Evolutionary conservation across 1,140 invertebrate species (phyloP), one percentile per base, ranked within the genome.

Genomic region (Kradibia gibbosae): DNA sequence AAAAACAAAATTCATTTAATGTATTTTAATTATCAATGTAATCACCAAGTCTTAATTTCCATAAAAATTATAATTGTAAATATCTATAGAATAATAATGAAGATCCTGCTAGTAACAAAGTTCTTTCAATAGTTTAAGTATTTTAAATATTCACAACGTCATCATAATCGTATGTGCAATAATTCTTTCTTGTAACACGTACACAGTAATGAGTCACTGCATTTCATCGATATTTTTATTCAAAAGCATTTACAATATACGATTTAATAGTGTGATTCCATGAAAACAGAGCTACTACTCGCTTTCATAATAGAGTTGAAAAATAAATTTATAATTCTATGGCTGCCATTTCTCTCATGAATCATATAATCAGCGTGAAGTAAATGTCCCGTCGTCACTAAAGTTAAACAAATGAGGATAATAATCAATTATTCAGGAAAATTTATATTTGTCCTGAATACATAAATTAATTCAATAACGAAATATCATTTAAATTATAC

Each of bases 291-390:
- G 39, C 0, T 39, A n/a, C 17, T n/a, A 36, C 11, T n/a, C 20
- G 34, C 20, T 67, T 67, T 67, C n/a, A n/a, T n/a, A 67, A 67
- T 39, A 36, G 17, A 39, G 4, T 67, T 15, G 20, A 67, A 39
- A 67, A 67, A 39, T 67, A 3, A 39, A 39, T 67, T n/a, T 10
- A 22, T 39, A 67, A 67, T 67, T 62, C 34, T 67, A 39, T n/a
- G 34, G 20, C 36, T 39, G 34, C 1, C 31, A 67, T n/a, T 67
- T 39, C 13, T 36, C 34, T 34, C 7, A 67, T 67, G 39, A 67
- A 67, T 67, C 34, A 39, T 39, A 39, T n/a, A 65, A 65, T 39
- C 62, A 67, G 5, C 60, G 20, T 36, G n/a, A 15, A 67, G 36
- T 67, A 67, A 67, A 39, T 15, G 20, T 8, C 34, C 62, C 7